Evolutionary conservation across 1,140 invertebrate genomes (phyloP), one percentile per base, ranked within the genome.

Genomic region (Drosophila quadrilineata): DNA sequence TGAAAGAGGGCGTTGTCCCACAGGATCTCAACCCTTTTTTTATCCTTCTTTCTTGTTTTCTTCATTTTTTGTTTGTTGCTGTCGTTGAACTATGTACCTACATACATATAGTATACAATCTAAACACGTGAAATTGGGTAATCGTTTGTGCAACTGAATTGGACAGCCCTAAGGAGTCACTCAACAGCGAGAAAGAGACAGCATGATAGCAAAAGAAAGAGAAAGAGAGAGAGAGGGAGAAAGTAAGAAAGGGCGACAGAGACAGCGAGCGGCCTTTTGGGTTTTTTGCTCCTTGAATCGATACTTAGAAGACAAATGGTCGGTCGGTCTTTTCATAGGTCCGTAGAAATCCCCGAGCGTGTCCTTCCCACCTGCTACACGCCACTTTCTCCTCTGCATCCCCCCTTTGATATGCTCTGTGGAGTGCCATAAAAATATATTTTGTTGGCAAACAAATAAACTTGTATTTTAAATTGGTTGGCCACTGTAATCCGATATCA

Each of bases 61-160:
- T n/a, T n/a, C n/a, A n/a, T n/a, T n/a, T n/a, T n/a, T n/a, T n/a
- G n/a, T n/a, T n/a, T n/a, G n/a, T n/a, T n/a, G n/a, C n/a, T n/a
- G n/a, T n/a, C n/a, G n/a, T n/a, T n/a, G n/a, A n/a, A n/a, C n/a
- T n/a, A n/a, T n/a, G n/a, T n/a, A n/a, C n/a, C n/a, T n/a, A n/a
- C n/a, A n/a, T n/a, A n/a, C n/a, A n/a, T n/a, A n/a, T n/a, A n/a
- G n/a, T n/a, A n/a, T 50, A 36, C 54, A 65, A 50, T 59, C 31
- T 38, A 38, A 50, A 52, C 56, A 60, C 63, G 63, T 66, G 40
- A 66, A 66, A 66, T 66, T 66, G 46, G 46, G 63, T 60, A 66
- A 60, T 66, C 56, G 57, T 36, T 59, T 50, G 43, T 46, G 29
- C 24, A n/a, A 22, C 63, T 38, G 46, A 60, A 43, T 41, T 52